A percentile compares a stretch with the other conserved stretches of the same genome.
Evolutionary conservation across 2,888 invertebrate genomes (phyloP).

Genomic region (Diplazon laetatorius): DNA sequence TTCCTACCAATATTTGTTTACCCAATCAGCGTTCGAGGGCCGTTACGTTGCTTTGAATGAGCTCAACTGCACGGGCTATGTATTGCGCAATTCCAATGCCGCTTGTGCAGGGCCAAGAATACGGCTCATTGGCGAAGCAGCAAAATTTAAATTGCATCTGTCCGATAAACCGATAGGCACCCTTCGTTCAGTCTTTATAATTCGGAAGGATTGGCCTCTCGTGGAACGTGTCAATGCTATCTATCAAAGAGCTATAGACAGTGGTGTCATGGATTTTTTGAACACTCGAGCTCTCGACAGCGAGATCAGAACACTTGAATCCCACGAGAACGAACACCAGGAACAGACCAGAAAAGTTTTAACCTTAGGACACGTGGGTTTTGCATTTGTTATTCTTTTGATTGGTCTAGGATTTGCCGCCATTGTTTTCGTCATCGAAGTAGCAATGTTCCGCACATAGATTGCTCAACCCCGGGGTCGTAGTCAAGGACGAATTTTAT

Average conservation of each 20-base stretch:
- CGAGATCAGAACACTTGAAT: neutral
- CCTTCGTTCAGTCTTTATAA: neutral
- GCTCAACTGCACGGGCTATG: neutral
- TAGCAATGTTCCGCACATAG: neutral
- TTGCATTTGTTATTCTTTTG: neutral
- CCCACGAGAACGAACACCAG: neutral
- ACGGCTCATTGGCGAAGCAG: neutral
- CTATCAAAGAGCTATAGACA: neutral
- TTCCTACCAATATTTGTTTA: neutral
- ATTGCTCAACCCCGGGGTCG: too few species aligned
- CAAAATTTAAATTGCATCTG: neutral
- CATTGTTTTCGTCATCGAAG: neutral
- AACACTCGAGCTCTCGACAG: neutral
- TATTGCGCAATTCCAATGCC: too few species aligned
- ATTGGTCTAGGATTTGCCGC: neutral
- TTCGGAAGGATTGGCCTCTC: neutral
- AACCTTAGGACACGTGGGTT: slow-evolving; percentile 3
- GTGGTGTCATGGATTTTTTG: neutral
- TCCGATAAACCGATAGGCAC: neutral
- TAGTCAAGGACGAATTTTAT: too few species aligned
- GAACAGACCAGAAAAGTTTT: neutral
- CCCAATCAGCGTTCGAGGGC: neutral
- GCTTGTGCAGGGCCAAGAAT: too few species aligned
- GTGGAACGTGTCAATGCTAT: neutral
- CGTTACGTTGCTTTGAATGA: neutral